Conservation (phyloP, 1,140 invertebrate genomes). For the Bombus superbus region DNA sequence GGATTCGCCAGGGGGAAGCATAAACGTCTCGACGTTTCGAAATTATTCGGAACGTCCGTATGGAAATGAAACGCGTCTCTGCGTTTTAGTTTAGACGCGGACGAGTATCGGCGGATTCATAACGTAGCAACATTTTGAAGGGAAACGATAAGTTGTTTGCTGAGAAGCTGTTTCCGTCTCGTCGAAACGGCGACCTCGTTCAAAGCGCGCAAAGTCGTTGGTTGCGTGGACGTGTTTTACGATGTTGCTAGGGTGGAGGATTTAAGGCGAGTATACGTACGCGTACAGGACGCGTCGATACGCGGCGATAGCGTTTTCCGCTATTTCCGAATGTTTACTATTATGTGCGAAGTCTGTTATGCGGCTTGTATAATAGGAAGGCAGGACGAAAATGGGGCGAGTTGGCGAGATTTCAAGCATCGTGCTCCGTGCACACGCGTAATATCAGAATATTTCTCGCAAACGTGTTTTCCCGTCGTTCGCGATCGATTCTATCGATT, state of each 20-base stretch:
- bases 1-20: not conserved
- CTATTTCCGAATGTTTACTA: not conserved
- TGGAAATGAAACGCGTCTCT: constrained; percentile 39
- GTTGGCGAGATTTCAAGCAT: too few species aligned
- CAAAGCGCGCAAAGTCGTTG: not conserved
- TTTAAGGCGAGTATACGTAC: not conserved
- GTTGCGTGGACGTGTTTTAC: constrained; percentile 7
- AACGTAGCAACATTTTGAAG: not conserved
- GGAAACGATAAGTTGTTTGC: not conserved
- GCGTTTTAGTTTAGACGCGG: too few species aligned
- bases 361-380: not conserved
- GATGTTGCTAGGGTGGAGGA: not conserved
- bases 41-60: constrained; percentile 38
- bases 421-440: too few species aligned
- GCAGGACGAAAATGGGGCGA: too few species aligned
- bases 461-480: too few species aligned
- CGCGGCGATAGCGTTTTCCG: not conserved
- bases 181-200: constrained; percentile 1
- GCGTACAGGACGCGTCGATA: not conserved
- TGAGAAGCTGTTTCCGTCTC: not conserved
- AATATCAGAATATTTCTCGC: too few species aligned
- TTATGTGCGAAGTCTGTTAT: not conserved
- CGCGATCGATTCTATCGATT: too few species aligned
- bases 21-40: not conserved
- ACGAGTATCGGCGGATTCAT: not conserved